Percentiles rank a stretch among this genome's conserved stretches.
Evolutionary conservation across 2,797 vertebrate genomes (phyloP).

Genomic region (Hyperoplus immaculatus): DNA sequence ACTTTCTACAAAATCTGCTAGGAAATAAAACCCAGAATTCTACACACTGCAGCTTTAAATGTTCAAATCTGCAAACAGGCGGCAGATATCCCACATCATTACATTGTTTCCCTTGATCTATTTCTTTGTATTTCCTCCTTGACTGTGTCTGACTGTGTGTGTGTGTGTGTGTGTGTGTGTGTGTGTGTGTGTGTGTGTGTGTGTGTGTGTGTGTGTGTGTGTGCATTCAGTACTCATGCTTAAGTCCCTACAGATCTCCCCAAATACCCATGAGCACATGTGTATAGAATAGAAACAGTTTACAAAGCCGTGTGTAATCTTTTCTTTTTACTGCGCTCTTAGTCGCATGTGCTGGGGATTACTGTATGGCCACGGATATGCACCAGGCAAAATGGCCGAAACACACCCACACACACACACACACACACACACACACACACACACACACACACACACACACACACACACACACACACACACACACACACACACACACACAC

Average conservation of each 20-base stretch:
- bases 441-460: slow-evolving; percentile 86
- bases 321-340: slow-evolving; percentile 69
- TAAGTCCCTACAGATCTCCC: slow-evolving; percentile 76
- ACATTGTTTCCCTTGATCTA: too few relatives aligned
- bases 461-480: slow-evolving; percentile 86
- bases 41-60: too few relatives aligned
- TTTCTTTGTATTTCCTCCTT: too few relatives aligned
- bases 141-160: too few relatives aligned
- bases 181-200: slow-evolving; percentile 28
- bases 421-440: slow-evolving; percentile 79
- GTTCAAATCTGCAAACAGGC: slow-evolving; percentile 16
- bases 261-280: slow-evolving; percentile 68
- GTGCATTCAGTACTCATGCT: slow-evolving; percentile 56
- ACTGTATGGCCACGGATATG: slow-evolving; percentile 74
- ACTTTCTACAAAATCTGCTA: too few relatives aligned
- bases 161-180: slow-evolving; percentile 33
- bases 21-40: too few relatives aligned
- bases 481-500: slow-evolving; percentile 86
- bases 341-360: slow-evolving; percentile 80
- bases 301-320: slow-evolving; percentile 85
- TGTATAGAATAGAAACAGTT: slow-evolving; percentile 79
- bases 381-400: slow-evolving; percentile 77
- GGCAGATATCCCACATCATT: too few relatives aligned
- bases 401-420: slow-evolving; percentile 31
- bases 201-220: slow-evolving; percentile 29